Conservation (phyloP, 2,797 vertebrate genomes). For the Periophthalmus magnuspinnatus region DNA sequence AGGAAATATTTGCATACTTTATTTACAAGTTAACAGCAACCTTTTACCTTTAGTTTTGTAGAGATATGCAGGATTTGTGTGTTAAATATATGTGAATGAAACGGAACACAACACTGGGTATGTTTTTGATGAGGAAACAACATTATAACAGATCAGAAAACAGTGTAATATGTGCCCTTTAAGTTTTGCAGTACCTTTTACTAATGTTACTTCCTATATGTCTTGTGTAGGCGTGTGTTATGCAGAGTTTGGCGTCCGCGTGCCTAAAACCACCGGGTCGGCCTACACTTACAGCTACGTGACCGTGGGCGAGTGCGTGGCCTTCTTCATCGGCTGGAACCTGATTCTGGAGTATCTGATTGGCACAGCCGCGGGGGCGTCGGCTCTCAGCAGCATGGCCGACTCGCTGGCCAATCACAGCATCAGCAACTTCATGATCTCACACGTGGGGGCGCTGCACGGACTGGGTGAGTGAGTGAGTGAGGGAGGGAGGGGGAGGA, state of each 20-base stretch:
- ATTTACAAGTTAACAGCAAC: no score
- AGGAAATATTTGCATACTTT: no score
- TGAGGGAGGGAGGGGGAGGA: not conserved
- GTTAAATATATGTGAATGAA: no score
- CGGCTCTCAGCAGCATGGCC: constrained; percentile 97
- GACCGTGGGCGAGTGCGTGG: constrained; percentile 96
- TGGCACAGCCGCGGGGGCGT: constrained; percentile 93
- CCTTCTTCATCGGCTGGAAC: constrained; percentile 98
- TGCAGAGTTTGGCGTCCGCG: constrained; percentile 94
- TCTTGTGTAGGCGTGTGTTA: constrained; percentile 89
- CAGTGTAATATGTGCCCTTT: no score
- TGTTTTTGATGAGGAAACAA: no score
- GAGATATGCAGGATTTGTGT: no score
- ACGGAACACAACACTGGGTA: no score
- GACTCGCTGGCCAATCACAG: constrained; percentile 96
- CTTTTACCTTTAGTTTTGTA: no score
- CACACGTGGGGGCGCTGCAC: constrained; percentile 86
- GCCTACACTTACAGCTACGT: constrained; percentile 99
- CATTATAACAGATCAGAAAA: no score
- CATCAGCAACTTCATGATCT: constrained; percentile 93
- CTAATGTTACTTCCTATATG: no score
- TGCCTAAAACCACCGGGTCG: constrained; percentile 96
- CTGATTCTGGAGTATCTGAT: constrained; percentile 97
- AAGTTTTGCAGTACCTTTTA: no score
- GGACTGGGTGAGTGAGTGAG: constrained; percentile 85